Evolutionary conservation across 2,113 vertebrate species (phyloP).

Genomic region (Phoenicopterus ruber): DNA sequence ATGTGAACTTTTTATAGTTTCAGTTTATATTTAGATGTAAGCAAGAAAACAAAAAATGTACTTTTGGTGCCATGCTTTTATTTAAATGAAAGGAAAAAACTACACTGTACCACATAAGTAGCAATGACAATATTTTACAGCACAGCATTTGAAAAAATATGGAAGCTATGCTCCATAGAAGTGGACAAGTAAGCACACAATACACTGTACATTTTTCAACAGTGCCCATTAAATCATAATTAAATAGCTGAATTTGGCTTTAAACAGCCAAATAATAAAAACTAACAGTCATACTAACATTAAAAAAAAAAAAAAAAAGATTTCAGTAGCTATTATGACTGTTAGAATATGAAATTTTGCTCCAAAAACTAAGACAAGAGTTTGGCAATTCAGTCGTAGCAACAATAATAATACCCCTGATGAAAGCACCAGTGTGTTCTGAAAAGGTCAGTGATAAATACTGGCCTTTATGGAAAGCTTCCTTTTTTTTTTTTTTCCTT

Average conservation of each 20-base stretch:
- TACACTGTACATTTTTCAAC: conserved; percentile 77
- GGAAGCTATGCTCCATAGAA: conserved; percentile 72
- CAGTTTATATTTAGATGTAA: neutral
- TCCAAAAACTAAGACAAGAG: conserved; percentile 62
- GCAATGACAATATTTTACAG: conserved; percentile 81
- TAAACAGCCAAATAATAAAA: conserved; percentile 80
- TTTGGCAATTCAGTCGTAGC: conserved; percentile 71
- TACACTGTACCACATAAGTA: conserved; percentile 78
- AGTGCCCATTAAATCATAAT: conserved; percentile 72
- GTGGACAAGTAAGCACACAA: conserved; percentile 77
- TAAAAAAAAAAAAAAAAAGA: conserved; percentile 52
- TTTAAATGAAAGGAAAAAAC: conserved; percentile 83
- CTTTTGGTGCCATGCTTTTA: conserved; percentile 94
- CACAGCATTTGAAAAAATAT: conserved; percentile 80
- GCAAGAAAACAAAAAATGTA: conserved; percentile 7
- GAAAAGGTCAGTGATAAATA: conserved; percentile 55
- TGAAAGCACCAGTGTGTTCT: conserved; percentile 75
- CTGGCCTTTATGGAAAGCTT: conserved; percentile 56
- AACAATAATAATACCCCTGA: conserved; percentile 63
- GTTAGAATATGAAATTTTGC: conserved; percentile 55
- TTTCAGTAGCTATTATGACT: conserved; percentile 65
- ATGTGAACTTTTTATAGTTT: neutral
- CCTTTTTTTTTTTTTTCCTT: neutral
- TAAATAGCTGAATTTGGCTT: conserved; percentile 76
- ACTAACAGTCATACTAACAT: conserved; percentile 68